Evolutionary conservation across 1,140 invertebrate species (phyloP).

Genomic region (Geopemphigus sp.): DNA sequence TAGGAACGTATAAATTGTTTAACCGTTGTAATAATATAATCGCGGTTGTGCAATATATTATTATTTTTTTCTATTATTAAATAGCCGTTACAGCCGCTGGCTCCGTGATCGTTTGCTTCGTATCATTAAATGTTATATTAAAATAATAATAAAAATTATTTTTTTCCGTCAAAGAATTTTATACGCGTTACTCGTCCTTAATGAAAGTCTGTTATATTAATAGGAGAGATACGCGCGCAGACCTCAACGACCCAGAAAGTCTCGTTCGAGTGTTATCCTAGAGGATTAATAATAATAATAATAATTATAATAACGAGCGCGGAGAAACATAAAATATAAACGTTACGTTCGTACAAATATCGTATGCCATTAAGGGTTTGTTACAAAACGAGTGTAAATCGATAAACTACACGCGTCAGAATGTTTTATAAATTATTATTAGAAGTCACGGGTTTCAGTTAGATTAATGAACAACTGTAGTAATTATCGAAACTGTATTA

Average conservation of each 20-base stretch:
- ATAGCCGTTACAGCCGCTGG: not conserved
- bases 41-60: not conserved
- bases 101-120: not conserved
- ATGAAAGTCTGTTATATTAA: not conserved
- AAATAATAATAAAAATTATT: not conserved
- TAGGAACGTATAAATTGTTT: not conserved
- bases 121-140: not conserved
- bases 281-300: not conserved
- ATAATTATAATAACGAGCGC: not conserved
- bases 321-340: too few relatives aligned
- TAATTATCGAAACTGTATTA: too few relatives aligned
- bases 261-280: not conserved
- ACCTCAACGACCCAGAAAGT: not conserved
- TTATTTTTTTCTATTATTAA: constrained; percentile 1
- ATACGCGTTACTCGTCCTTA: not conserved
- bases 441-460: too few relatives aligned
- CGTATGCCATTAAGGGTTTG: too few relatives aligned
- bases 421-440: too few relatives aligned
- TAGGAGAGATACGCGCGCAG: not conserved
- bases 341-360: too few relatives aligned
- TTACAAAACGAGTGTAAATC: too few relatives aligned
- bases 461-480: too few relatives aligned
- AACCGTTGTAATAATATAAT: not conserved
- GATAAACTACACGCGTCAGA: too few relatives aligned
- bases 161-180: not conserved